Evolutionary conservation across 2,113 vertebrate species (phyloP).

Genomic region (Channa argus): DNA sequence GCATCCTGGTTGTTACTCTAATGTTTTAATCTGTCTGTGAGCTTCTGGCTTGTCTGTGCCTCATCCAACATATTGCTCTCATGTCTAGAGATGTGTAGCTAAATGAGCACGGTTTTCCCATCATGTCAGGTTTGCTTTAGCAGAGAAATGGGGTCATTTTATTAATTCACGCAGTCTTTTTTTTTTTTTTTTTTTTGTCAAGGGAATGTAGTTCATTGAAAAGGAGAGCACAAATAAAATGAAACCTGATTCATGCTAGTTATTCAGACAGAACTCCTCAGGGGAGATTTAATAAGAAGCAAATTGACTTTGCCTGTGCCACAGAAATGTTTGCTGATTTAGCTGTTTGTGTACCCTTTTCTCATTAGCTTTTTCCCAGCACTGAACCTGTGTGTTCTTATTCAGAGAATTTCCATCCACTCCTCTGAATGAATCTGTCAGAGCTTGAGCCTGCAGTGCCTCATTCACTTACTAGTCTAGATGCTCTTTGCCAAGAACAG

Average conservation of each 20-base stretch:
- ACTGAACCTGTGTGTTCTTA: conserved; percentile 18
- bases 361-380: neutral
- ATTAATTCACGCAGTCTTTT: neutral
- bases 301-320: neutral
- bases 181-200: conserved; percentile 7
- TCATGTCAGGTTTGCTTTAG: neutral
- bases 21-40: conserved; percentile 57
- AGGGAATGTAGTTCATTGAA: neutral
- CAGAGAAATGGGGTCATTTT: conserved; percentile 8
- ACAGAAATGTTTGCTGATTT: conserved; percentile 8
- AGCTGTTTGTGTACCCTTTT: neutral
- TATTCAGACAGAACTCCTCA: neutral
- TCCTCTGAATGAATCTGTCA: conserved; percentile 53
- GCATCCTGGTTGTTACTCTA: conserved; percentile 27
- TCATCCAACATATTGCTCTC: neutral
- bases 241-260: neutral
- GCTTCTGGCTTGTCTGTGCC: conserved; percentile 11
- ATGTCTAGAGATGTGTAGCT: neutral
- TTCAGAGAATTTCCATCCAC: conserved; percentile 30
- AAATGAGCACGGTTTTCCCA: neutral
- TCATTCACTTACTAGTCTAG: conserved; percentile 43
- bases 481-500: conserved; percentile 41
- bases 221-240: neutral
- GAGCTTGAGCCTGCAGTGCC: conserved; percentile 25
- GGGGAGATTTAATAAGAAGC: neutral